Base-by-base conservation (phyloP, 2,888 invertebrate species). In the Tipula lateralis region DNA sequence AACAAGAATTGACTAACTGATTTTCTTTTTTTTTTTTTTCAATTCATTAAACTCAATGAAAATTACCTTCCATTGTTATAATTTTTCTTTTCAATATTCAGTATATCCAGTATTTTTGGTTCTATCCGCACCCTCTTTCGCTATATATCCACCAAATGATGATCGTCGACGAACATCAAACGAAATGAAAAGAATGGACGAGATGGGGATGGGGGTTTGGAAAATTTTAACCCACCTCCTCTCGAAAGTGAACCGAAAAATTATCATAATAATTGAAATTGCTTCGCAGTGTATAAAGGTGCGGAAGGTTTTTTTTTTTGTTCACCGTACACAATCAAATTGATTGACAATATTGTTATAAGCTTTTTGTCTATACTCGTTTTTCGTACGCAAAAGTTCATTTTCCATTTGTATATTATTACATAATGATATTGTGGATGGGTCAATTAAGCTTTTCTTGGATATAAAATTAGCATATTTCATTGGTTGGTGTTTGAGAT, bases 1-100 rank as follows among this genome's bases (percentile, higher is more conserved):
- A 66, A 66, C 32, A 66, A 66, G 66, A 66, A 19, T 24, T 66
- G 66, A 24, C 66, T 66, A 66, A 66, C 66, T 66, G 66, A 66
- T 66, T 66, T 66, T 66, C 66, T 24, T 24, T 66, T 66, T 66
- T 66, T 66, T 24, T 24, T 24, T 66, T 66, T 66, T 66, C 66
- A 66, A 66, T 66, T 66, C 66, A 66, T 66, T 66, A 66, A 66
- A 66, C 66, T 66, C 66, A 66, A 66, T 66, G 66, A 66, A 66
- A 66, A 66, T 66, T 66, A 66, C 66, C 66, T 66, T 66, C 66
- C 9, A 66, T 66, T 66, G 66, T 66, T 66, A 66, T 66, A 66
- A 66, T 66, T 66, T 66, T 66, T 24, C 66, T 66, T 66, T 66
- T 24, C 66, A 66, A 24, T 66, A 66, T 66, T 66, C 66, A 66